These are phyloP conservation scores for Momotus momota DNA, from an alignment of 2,797 vertebrate species.

Conservation along the genomic window DNA sequence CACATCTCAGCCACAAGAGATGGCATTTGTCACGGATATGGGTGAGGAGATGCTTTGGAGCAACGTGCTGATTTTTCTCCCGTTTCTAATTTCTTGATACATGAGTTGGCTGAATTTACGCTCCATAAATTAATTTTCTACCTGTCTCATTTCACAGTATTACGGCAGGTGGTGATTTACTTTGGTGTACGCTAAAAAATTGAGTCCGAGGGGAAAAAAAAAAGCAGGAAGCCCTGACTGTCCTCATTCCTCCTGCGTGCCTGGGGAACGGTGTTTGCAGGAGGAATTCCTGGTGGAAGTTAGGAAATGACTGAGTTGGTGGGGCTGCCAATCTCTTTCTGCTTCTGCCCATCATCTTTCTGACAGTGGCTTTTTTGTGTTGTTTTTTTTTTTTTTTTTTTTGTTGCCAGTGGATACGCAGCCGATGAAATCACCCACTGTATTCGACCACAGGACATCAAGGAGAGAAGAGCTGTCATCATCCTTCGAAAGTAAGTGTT, in stretches of 20 bases:
- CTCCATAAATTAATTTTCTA: background rate
- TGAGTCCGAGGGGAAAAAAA: background rate
- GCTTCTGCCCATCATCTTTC: background rate
- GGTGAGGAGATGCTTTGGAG: background rate
- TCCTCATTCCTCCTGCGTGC: background rate
- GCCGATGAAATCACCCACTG: conserved; percentile 99
- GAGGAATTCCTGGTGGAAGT: background rate
- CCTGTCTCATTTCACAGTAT: background rate
- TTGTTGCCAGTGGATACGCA: conserved; percentile 90
- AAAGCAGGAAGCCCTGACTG: background rate
- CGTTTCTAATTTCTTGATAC: background rate
- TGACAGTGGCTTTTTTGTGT: background rate
- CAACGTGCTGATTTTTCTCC: background rate
- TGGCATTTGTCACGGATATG: fast-evolving
- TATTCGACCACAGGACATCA: conserved; percentile 98
- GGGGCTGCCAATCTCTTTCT: background rate
- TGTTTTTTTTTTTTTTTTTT: background rate
- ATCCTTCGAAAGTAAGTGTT: conserved; percentile 96
- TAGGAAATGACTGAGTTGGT: background rate
- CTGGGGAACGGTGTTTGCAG: background rate
- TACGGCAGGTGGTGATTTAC: background rate
- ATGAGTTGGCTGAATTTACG: background rate
- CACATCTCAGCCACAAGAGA: fast-evolving
- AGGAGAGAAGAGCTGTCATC: conserved; percentile 95
- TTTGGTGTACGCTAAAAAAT: background rate